Evolutionary conservation across 2,888 invertebrate species (phyloP).

Genomic region (Xestia c-nigrum): DNA sequence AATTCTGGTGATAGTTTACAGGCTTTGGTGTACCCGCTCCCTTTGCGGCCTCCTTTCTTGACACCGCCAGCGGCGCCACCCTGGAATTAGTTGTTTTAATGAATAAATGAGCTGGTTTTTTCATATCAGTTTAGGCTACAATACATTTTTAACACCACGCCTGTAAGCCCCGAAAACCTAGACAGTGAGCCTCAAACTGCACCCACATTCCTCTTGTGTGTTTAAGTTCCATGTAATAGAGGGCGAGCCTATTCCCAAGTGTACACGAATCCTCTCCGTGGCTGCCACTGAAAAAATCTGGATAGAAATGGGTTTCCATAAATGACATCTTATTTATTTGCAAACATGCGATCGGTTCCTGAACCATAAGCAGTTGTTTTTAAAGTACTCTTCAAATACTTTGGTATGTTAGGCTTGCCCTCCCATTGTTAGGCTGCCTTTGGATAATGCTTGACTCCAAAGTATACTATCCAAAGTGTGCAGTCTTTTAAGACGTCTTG

Average conservation of each 20-base stretch:
- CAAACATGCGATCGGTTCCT: too few relatives aligned
- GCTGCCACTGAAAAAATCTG: not conserved
- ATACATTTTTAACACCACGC: not conserved
- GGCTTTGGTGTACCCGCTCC: constrained; percentile 95
- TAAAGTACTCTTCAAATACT: too few relatives aligned
- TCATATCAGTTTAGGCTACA: not conserved
- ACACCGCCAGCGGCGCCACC: constrained; percentile 62
- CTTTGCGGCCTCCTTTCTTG: constrained; percentile 73
- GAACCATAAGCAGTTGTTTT: too few relatives aligned
- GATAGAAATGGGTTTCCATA: not conserved
- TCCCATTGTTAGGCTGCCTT: too few relatives aligned
- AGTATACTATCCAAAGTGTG: too few relatives aligned
- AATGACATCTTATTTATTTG: not conserved
- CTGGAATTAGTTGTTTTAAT: constrained; percentile 9
- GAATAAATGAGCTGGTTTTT: not conserved
- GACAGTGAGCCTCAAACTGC: not conserved
- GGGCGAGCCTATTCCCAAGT: not conserved
- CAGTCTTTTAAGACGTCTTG: too few relatives aligned
- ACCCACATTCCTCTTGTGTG: not conserved
- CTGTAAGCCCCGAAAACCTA: not conserved
- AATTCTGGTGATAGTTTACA: constrained; percentile 96
- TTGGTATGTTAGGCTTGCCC: too few relatives aligned
- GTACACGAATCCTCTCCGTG: not conserved
- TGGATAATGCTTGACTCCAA: too few relatives aligned
- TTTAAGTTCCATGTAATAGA: not conserved